Conservation (phyloP, 2,113 vertebrate genomes). For the Sphyrna mokarran region DNA sequence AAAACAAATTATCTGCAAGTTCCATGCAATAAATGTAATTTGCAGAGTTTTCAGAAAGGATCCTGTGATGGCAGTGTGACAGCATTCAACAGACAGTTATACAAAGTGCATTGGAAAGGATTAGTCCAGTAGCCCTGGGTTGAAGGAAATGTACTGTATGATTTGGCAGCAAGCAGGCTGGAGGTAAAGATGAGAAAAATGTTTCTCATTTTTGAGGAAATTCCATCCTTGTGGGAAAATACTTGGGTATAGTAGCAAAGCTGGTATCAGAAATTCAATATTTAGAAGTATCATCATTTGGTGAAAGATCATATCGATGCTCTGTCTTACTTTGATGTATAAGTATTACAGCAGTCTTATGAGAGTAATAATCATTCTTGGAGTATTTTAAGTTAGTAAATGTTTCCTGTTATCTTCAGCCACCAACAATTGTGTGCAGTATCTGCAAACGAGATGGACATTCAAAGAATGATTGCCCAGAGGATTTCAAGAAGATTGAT, state of each 20-base stretch:
- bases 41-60: not conserved
- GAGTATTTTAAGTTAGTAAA: not conserved
- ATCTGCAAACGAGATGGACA: slow-evolving; percentile 97
- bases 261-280: not conserved
- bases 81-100: not conserved
- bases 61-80: too few relatives aligned
- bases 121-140: not conserved
- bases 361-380: not conserved
- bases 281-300: not conserved
- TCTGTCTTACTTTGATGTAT: not conserved
- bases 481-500: slow-evolving; percentile 98
- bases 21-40: not conserved
- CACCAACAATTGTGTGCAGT: slow-evolving; percentile 95
- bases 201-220: not conserved
- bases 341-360: not conserved
- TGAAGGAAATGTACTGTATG: not conserved
- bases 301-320: not conserved
- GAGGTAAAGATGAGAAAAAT: too few relatives aligned
- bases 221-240: not conserved
- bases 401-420: slow-evolving; percentile 51
- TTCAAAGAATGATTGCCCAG: slow-evolving; percentile 92
- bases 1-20: not conserved
- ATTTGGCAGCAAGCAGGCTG: not conserved
- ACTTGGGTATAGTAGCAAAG: not conserved
- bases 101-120: not conserved